Conservation (phyloP, 2,888 invertebrate species). For the Ophion ellenae region DNA sequence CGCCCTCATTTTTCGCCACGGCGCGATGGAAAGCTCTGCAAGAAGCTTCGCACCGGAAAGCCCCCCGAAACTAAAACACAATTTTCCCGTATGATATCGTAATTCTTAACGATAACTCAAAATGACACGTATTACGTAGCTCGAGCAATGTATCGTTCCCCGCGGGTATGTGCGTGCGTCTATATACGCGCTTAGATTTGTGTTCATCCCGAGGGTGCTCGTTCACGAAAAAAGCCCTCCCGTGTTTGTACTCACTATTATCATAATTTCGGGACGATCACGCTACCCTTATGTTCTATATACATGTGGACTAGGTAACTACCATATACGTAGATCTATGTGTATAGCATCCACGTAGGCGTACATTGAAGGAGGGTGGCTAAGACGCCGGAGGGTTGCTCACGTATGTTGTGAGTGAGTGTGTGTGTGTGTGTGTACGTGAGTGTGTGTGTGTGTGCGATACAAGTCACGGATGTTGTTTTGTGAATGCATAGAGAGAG, state of each 20-base stretch:
- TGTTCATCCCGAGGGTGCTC: conserved; percentile 8
- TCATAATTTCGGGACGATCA: conserved; percentile 59
- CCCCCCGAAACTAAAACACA: conserved; percentile 2
- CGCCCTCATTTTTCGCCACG: not conserved
- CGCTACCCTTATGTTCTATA: not conserved
- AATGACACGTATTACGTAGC: conserved; percentile 7
- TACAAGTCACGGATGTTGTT: conserved; percentile 36
- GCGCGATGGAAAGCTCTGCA: not conserved
- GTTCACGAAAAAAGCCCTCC: conserved; percentile 17
- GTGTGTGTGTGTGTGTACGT: too few relatives aligned
- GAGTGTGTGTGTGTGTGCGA: conserved; percentile 7
- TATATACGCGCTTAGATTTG: conserved; percentile 19
- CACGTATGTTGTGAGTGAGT: conserved; percentile 7
- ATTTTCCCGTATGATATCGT: conserved; percentile 2
- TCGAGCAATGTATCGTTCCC: not conserved
- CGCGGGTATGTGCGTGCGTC: not conserved
- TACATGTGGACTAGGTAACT: not conserved
- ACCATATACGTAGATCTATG: conserved; percentile 1
- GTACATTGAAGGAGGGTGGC: conserved; percentile 40
- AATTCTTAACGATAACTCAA: not conserved
- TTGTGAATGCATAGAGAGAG: conserved; percentile 4
- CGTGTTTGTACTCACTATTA: conserved; percentile 47
- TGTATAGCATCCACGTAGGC: not conserved
- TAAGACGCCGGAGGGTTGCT: conserved; percentile 53
- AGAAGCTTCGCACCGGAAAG: not conserved